Base-by-base conservation (phyloP, 2,113 vertebrate species). In the Lagopus muta region DNA sequence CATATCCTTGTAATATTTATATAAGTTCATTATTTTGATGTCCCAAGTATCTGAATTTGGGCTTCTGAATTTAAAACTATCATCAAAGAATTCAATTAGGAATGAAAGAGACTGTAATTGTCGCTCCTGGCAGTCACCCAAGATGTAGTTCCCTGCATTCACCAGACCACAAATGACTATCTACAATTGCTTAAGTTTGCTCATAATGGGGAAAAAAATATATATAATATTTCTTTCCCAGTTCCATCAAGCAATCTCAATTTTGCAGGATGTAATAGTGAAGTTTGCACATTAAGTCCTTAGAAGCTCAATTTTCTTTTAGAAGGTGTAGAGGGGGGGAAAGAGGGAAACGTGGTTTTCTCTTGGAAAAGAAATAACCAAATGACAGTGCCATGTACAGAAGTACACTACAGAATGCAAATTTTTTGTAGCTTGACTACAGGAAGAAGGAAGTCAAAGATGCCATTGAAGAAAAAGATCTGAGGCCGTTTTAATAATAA, bases 261-360 rank as follows among this genome's bases (percentile, higher is more conserved):
- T 94, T 94, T 95, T 97, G 55, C 91, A 97, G 65, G 60, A 77
- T 94, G 60, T 75, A 86, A 27, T 58, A 91, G 36, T 77, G 82
- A 78, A 92, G 92, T 89, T 81, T 93, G 76, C 25, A 69, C 69
- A 83, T 94, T 92, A 91, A 42, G 2, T 82, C 92, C 84, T 67
- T 83, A 70, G 89, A 92, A 95, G 47, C 28, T 92, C 67, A 84
- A 83, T 97, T 95, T 95, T 73, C 73, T 71, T 94, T 74, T 57
- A 34, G 2, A 38, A 55, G 18, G 25, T 4, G 4, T 28, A 27
- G 17, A 13, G 1, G 0, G 24, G 16, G n/a, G 16, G n/a, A 12
- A 89, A 73, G 28, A 45, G 32, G 10, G 25, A 40, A 85, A 89
- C 85, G 58, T 27, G 22, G 36, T 84, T 96, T 94, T 82, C 57